phyloP scores from a whole-genome alignment of 2,797 vertebrate genomes.

The Cirrhinus molitorella region DNA sequence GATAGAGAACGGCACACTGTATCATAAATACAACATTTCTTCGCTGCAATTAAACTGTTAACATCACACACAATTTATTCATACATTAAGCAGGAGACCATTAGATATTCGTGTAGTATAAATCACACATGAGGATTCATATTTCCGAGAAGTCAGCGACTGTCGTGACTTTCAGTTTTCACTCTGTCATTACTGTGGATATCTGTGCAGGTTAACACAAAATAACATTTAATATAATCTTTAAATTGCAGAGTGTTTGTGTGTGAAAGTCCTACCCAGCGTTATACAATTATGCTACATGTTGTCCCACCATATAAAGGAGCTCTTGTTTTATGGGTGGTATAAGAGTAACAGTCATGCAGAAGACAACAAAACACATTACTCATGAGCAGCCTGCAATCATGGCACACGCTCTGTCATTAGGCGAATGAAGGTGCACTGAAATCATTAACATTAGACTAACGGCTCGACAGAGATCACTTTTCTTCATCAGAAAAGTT shows the following conservation, averaged over 20 bases:
- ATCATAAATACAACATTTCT: slow-evolving; percentile 32
- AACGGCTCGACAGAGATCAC: slow-evolving; percentile 44
- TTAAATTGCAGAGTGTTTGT: slow-evolving; percentile 73
- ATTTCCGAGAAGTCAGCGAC: slow-evolving; percentile 1
- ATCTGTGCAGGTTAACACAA: slow-evolving; percentile 45
- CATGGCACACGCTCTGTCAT: slow-evolving; percentile 74
- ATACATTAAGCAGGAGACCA: not conserved
- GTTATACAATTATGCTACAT: slow-evolving; percentile 70
- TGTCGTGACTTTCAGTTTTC: slow-evolving; percentile 53
- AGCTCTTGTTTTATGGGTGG: slow-evolving; percentile 72
- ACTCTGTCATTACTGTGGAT: slow-evolving; percentile 53
- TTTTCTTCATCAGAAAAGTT: slow-evolving; percentile 56
- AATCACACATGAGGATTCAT: not conserved
- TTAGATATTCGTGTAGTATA: not conserved
- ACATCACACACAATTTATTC: slow-evolving; percentile 4
- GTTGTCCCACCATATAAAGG: slow-evolving; percentile 67
- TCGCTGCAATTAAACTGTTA: slow-evolving; percentile 12
- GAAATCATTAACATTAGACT: slow-evolving; percentile 58
- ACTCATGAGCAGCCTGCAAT: slow-evolving; percentile 71
- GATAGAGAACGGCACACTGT: slow-evolving; percentile 14
- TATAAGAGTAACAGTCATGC: slow-evolving; percentile 67
- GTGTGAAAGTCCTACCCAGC: slow-evolving; percentile 59
- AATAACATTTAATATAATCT: slow-evolving; percentile 75
- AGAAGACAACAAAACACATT: slow-evolving; percentile 71
- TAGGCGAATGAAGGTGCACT: slow-evolving; percentile 65